Conservation (phyloP, 2,888 invertebrate species). For the Nomada ferruginata region DNA sequence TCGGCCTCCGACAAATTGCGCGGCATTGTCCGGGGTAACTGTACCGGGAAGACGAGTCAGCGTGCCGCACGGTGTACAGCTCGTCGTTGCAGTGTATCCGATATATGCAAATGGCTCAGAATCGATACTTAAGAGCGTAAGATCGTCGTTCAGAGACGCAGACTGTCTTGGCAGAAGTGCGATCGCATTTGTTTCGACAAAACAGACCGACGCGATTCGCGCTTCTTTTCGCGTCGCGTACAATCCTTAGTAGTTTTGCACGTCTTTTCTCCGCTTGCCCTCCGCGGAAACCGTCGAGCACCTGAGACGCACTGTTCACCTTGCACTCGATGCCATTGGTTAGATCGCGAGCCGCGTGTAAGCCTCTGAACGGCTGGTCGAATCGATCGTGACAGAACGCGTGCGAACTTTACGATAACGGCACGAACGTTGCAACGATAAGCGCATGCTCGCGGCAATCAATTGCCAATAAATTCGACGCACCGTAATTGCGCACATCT, state of each 20-base stretch:
- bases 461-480: too few species aligned
- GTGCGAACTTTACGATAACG: too few species aligned
- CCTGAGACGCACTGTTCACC: not conserved
- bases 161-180: conserved; percentile 42
- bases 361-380: too few species aligned
- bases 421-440: too few species aligned
- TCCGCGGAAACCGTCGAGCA: conserved; percentile 2
- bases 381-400: too few species aligned
- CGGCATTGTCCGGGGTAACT: conserved; percentile 46
- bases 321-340: too few species aligned
- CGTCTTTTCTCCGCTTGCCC: conserved; percentile 9
- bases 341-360: too few species aligned
- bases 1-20: conserved; percentile 51
- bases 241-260: conserved; percentile 37
- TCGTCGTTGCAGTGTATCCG: not conserved
- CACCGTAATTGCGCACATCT: too few species aligned
- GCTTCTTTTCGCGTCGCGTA: conserved; percentile 46
- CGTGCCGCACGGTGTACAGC: not conserved
- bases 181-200: conserved; percentile 64
- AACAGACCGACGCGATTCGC: conserved; percentile 52
- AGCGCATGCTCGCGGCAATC: too few species aligned
- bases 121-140: conserved; percentile 31
- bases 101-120: too few species aligned
- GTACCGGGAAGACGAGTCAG: not conserved
- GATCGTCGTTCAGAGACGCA: conserved; percentile 25